These are phyloP conservation scores for Artemia sinica DNA, from an alignment of 2,888 invertebrate species.

Conservation along the genomic window DNA sequence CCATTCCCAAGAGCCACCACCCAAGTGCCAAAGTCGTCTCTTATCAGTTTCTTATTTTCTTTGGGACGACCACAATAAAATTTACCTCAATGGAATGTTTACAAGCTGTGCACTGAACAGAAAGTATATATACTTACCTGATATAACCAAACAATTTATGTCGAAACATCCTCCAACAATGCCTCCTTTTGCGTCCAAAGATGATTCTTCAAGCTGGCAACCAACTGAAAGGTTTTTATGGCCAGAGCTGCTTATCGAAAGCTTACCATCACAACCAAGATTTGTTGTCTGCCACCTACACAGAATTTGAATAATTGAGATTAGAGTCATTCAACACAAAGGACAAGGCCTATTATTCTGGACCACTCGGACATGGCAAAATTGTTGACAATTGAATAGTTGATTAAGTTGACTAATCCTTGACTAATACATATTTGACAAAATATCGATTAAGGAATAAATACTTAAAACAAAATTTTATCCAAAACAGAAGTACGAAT, in stretches of 20 bases:
- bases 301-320: constrained; percentile 22
- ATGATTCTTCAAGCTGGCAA: constrained; percentile 69
- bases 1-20: too few species aligned
- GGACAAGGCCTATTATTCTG: too few species aligned
- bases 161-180: constrained; percentile 92
- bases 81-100: background rate
- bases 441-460: too few species aligned
- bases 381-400: too few species aligned
- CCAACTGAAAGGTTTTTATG: constrained; percentile 82
- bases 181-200: constrained; percentile 86
- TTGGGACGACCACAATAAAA: too few species aligned
- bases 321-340: background rate
- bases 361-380: too few species aligned
- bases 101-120: constrained; percentile 16
- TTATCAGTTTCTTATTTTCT: too few species aligned
- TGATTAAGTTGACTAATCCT: too few species aligned
- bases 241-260: constrained; percentile 82
- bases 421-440: too few species aligned
- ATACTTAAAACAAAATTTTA: too few species aligned
- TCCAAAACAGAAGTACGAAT: too few species aligned
- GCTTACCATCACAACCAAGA: constrained; percentile 72
- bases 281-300: constrained; percentile 74
- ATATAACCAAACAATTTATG: constrained; percentile 69
- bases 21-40: too few species aligned
- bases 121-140: constrained; percentile 39